Base-by-base conservation (phyloP, 2,797 vertebrate species). In the Momotus momota region DNA sequence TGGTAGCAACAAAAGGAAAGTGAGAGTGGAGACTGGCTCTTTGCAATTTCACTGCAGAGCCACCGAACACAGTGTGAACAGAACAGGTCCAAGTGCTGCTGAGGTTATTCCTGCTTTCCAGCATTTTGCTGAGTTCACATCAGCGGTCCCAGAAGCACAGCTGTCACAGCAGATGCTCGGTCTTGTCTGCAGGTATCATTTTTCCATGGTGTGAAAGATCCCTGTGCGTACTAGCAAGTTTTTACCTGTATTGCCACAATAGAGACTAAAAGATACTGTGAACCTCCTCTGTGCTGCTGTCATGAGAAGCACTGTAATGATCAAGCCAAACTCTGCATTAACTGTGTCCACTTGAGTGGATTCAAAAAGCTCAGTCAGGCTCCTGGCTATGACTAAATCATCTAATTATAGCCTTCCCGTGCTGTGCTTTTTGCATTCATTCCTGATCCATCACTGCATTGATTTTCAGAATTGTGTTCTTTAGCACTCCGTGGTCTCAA, bases 331-430 rank as follows among this genome's bases (percentile, higher is more conserved):
- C 66, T 93, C 78, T 84, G 49, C 85, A 85, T 86, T 93, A 86
- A 80, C 73, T 71, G 43, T 93, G 93, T 94, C 96, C 93, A 93
- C 93, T 95, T 97, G 60, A 94, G 93, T 85, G 89, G 83, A 90
- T 94, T 95, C 89, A 85, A 87, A 96, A 93, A 93, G 94, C 93
- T 91, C 93, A 96, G 95, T 77, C 93, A 95, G 91, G 72, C 90
- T 96, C 81, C 81, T 96, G 93, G 94, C 80, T 86, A 97, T 96
- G 93, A 96, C 94, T 96, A 95, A 92, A 94, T 78, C 80, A 90
- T 94, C 94, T 96, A 96, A 95, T 96, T 95, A 96, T 96, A 97
- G 93, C 70, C 71, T 92, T 86, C 70, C 93, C 19, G 1, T 93
- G 95, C 87, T 96, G 93, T 87, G 94, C 95, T 96, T 96, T 95